A percentile compares a stretch with the other conserved stretches of the same genome.
Evolutionary conservation across 1,140 invertebrate genomes (phyloP).

Genomic region (Eubasilissa regina): DNA sequence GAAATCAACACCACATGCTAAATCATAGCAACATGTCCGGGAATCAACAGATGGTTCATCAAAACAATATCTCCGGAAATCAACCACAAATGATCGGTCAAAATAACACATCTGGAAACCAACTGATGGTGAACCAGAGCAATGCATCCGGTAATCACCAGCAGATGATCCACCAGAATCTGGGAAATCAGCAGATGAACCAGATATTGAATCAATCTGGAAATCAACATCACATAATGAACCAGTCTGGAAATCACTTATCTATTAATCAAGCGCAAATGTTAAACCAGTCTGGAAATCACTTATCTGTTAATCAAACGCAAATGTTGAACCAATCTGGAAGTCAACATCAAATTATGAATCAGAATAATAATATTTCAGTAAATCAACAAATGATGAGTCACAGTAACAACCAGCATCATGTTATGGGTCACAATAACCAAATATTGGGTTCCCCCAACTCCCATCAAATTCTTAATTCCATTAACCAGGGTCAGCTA

Average conservation of each 20-base stretch:
- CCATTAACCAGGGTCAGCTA: slow-evolving; percentile 23
- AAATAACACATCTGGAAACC: slow-evolving; percentile 20
- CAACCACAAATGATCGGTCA: slow-evolving; percentile 40
- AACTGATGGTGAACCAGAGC: slow-evolving; percentile 26
- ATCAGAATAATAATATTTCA: slow-evolving; percentile 39
- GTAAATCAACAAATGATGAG: slow-evolving; percentile 33
- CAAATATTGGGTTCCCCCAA: slow-evolving; percentile 26
- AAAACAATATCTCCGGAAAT: slow-evolving; percentile 36
- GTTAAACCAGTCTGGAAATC: slow-evolving; percentile 27
- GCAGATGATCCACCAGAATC: slow-evolving; percentile 48
- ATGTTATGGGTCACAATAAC: slow-evolving; percentile 33
- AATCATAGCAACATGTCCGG: slow-evolving; percentile 17
- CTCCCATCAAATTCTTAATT: slow-evolving; percentile 24
- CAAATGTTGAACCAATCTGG: slow-evolving; percentile 33
- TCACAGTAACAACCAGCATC: slow-evolving; percentile 42
- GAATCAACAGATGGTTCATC: slow-evolving; percentile 35
- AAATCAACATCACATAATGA: slow-evolving; percentile 40
- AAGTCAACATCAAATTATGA: slow-evolving; percentile 52
- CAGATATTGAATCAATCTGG: slow-evolving; percentile 37
- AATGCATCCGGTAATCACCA: slow-evolving; percentile 41
- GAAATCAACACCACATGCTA: slow-evolving; percentile 38
- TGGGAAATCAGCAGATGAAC: slow-evolving; percentile 36
- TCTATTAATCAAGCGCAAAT: no score
- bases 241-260: slow-evolving; percentile 24
- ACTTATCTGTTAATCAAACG: slow-evolving; percentile 32